phyloP scores from a whole-genome alignment of 2,888 invertebrate genomes.

The Odontocerum albicorne region DNA sequence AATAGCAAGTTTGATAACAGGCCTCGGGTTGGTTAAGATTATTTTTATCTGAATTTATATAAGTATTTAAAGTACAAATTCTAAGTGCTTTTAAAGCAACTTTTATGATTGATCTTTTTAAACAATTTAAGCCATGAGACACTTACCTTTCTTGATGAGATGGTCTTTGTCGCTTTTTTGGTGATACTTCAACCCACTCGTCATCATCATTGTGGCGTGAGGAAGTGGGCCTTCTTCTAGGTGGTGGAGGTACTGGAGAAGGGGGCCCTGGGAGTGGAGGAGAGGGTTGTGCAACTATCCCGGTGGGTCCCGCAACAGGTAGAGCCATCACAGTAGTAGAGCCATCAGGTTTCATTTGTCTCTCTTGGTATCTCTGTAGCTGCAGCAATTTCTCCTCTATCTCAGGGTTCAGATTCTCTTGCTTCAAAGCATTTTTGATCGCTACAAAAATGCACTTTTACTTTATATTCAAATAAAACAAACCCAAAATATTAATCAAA shows the following conservation, averaged over 20 bases:
- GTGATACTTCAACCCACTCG: slow-evolving; percentile 52
- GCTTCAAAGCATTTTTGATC: slow-evolving; percentile 88
- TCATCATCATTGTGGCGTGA: slow-evolving; percentile 45
- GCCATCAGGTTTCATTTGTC: slow-evolving; percentile 70
- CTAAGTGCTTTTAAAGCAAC: no score
- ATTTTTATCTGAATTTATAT: no score
- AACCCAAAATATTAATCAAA: no score
- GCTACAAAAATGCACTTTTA: no score
- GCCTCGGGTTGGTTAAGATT: no score
- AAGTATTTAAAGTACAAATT: no score
- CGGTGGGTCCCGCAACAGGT: slow-evolving; percentile 39
- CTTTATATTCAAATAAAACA: no score
- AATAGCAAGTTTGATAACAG: no score
- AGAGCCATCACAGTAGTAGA: slow-evolving; percentile 44
- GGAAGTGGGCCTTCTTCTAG: slow-evolving; percentile 45
- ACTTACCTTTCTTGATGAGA: slow-evolving; percentile 32
- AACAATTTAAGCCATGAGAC: no score
- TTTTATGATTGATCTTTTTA: no score
- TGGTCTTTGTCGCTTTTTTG: slow-evolving; percentile 28
- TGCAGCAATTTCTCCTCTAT: slow-evolving; percentile 90
- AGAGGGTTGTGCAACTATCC: slow-evolving; percentile 39
- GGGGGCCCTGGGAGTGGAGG: slow-evolving; percentile 34
- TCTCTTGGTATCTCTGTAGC: slow-evolving; percentile 83
- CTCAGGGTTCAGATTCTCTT: slow-evolving; percentile 89
- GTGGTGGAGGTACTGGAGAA: slow-evolving; percentile 33